Evolutionary conservation across 1,140 invertebrate genomes (phyloP).

Genomic region (Microplitis mediator): DNA sequence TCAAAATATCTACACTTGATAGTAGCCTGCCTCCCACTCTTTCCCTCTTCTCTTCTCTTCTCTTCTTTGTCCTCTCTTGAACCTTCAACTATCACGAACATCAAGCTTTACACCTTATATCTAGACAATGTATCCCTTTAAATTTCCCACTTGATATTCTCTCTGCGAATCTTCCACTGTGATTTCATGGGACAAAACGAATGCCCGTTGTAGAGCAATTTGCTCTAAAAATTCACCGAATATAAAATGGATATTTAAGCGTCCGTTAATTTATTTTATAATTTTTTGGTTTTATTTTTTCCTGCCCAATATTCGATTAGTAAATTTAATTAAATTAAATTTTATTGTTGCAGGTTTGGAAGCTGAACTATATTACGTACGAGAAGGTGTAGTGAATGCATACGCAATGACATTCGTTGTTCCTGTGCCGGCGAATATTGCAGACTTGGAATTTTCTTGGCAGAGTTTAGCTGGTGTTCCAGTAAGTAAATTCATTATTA

Average conservation of each 20-base stretch:
- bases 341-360: conserved; percentile 73
- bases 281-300: conserved; percentile 12
- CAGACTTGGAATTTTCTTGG: conserved; percentile 87
- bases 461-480: conserved; percentile 76
- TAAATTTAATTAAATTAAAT: neutral
- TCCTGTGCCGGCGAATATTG: conserved; percentile 78
- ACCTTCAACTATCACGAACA: neutral
- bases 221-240: neutral
- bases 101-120: too few relatives aligned
- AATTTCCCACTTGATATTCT: conserved; percentile 23
- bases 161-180: neutral
- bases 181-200: neutral
- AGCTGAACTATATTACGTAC: conserved; percentile 84
- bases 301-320: too few relatives aligned
- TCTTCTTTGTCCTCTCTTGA: neutral
- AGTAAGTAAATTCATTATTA: conserved; percentile 64
- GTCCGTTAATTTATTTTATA: conserved; percentile 20
- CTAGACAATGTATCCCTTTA: neutral
- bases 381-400: conserved; percentile 85
- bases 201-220: neutral
- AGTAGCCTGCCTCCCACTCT: neutral
- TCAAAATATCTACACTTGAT: too few relatives aligned
- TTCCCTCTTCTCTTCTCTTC: neutral
- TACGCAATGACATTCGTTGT: conserved; percentile 89
- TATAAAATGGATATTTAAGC: neutral